These are phyloP conservation scores for Cygnus atratus DNA, from an alignment of 2,113 vertebrate genomes.

Conservation along the genomic window DNA sequence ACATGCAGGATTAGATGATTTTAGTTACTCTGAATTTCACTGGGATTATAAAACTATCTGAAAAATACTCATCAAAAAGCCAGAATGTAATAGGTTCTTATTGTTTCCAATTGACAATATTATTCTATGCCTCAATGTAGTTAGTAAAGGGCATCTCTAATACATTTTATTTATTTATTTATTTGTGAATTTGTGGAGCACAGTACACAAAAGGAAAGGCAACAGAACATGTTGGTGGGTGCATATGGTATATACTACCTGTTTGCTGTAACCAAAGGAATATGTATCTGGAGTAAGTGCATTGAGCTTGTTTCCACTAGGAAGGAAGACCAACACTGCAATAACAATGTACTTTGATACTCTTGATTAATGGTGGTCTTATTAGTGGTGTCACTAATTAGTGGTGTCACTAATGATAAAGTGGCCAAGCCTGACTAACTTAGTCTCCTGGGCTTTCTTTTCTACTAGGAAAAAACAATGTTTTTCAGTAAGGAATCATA, in stretches of 20 bases:
- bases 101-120: not conserved
- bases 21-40: not conserved
- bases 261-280: not conserved
- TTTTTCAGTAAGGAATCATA: not conserved
- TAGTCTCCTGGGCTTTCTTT: not conserved
- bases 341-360: not conserved
- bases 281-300: not conserved
- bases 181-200: not conserved
- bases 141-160: not conserved
- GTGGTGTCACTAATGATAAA: not conserved
- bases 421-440: not conserved
- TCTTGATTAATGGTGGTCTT: not conserved
- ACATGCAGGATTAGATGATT: not conserved
- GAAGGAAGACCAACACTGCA: not conserved
- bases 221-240: not conserved
- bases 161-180: too few relatives aligned
- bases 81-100: not conserved
- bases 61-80: not conserved
- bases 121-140: not conserved
- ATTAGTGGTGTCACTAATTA: not conserved
- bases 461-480: not conserved
- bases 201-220: not conserved
- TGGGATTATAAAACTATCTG: not conserved
- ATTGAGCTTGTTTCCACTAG: not conserved
- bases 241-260: not conserved